Conservation (phyloP, 2,113 vertebrate species). For the Oceanites oceanicus region DNA sequence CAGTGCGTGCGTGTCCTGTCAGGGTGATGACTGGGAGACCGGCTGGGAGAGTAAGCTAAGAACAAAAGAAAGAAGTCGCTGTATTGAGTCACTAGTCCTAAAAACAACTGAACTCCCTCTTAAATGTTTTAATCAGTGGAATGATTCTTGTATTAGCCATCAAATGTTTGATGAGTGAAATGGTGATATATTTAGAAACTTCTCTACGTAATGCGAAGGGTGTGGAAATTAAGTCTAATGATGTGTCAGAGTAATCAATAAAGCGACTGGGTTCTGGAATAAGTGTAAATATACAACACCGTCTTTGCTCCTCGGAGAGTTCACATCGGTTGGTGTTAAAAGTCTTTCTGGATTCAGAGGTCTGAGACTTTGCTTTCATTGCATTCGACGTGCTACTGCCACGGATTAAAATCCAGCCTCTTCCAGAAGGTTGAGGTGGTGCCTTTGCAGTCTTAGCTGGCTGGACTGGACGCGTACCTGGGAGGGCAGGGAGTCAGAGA, state of each 20-base stretch:
- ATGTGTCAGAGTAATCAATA: conserved; percentile 18
- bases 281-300: not conserved
- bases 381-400: not conserved
- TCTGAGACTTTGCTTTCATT: conserved; percentile 4
- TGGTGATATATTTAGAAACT: conserved; percentile 26
- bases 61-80: not conserved
- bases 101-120: not conserved
- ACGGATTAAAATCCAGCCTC: not conserved
- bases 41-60: not conserved
- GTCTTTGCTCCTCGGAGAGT: not conserved
- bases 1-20: accelerated
- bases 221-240: conserved; percentile 17
- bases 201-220: not conserved
- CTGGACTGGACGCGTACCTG: conserved; percentile 3
- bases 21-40: not conserved
- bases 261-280: not conserved
- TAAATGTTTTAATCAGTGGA: not conserved
- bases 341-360: not conserved
- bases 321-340: not conserved
- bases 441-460: not conserved
- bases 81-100: conserved; percentile 5
- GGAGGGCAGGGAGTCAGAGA: conserved; percentile 6
- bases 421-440: not conserved
- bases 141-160: conserved; percentile 18
- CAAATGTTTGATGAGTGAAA: conserved; percentile 4